These are phyloP conservation scores for Xestia c-nigrum DNA, from an alignment of 2,888 invertebrate species.

Conservation along the genomic window DNA sequence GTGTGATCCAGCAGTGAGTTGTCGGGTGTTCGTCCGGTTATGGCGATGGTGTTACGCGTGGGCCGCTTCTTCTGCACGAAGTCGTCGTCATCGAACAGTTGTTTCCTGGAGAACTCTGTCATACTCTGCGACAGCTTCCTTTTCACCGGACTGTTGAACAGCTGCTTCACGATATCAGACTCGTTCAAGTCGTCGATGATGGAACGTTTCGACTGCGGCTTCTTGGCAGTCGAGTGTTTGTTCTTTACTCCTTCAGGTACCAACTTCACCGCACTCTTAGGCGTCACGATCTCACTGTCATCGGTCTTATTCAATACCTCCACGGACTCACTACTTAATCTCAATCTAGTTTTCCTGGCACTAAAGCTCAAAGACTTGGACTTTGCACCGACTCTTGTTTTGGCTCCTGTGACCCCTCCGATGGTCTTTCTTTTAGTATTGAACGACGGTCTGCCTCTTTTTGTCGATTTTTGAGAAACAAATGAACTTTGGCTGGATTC, in stretches of 20 bases:
- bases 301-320: constrained; percentile 67
- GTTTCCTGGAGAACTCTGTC: constrained; percentile 82
- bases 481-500: constrained; percentile 75
- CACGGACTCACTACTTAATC: constrained; percentile 69
- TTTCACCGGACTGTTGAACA: constrained; percentile 88
- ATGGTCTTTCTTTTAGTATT: constrained; percentile 75
- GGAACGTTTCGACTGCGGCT: constrained; percentile 85
- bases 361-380: constrained; percentile 73
- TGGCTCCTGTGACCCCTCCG: constrained; percentile 68
- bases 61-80: constrained; percentile 58
- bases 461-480: constrained; percentile 56
- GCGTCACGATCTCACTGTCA: constrained; percentile 79
- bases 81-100: constrained; percentile 77
- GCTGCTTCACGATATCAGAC: constrained; percentile 84
- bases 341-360: constrained; percentile 63
- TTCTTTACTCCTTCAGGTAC: constrained; percentile 84
- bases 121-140: constrained; percentile 88
- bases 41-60: constrained; percentile 72
- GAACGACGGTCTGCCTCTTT: constrained; percentile 47
- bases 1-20: constrained; percentile 70
- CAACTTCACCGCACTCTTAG: constrained; percentile 80
- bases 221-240: constrained; percentile 87
- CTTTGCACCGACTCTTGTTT: constrained; percentile 62
- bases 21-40: constrained; percentile 68
- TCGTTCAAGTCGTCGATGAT: constrained; percentile 85